Evolutionary conservation across 1,140 invertebrate species (phyloP).

Genomic region (Apis dorsata): DNA sequence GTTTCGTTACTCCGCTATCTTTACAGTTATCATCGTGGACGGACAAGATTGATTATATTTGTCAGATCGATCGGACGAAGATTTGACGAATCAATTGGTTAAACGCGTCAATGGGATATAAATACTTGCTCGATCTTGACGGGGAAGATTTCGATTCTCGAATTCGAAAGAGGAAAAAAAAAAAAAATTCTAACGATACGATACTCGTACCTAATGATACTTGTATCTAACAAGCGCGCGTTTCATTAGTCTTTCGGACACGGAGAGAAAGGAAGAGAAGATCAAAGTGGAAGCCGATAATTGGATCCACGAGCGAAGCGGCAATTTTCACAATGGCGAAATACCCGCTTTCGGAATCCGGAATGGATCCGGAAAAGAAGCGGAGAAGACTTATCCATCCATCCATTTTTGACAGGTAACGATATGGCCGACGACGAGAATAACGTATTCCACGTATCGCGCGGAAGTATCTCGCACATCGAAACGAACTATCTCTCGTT

Average conservation of each 20-base stretch:
- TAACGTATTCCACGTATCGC: constrained; percentile 29
- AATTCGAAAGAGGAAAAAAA: neutral
- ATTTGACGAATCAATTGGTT: neutral
- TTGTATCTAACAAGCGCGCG: too few relatives aligned
- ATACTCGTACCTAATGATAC: neutral
- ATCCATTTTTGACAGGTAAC: constrained; percentile 39
- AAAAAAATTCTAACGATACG: neutral
- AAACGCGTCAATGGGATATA: neutral
- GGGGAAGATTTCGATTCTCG: neutral
- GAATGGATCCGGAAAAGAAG: constrained; percentile 5
- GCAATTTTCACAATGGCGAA: constrained; percentile 53
- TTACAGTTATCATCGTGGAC: neutral
- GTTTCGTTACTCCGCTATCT: neutral
- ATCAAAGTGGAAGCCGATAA: constrained; percentile 12
- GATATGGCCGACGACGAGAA: constrained; percentile 47
- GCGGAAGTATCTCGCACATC: neutral
- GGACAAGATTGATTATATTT: neutral
- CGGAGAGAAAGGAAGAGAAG: too few relatives aligned
- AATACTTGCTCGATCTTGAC: neutral
- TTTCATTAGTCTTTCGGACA: too few relatives aligned
- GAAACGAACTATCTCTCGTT: constrained; percentile 18
- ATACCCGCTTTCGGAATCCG: constrained; percentile 33
- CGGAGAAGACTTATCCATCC: constrained; percentile 25
- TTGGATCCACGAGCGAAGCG: constrained; percentile 53
- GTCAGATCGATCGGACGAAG: neutral